These are phyloP conservation scores for Arion vulgaris DNA, from an alignment of 1,140 invertebrate species.

Conservation along the genomic window DNA sequence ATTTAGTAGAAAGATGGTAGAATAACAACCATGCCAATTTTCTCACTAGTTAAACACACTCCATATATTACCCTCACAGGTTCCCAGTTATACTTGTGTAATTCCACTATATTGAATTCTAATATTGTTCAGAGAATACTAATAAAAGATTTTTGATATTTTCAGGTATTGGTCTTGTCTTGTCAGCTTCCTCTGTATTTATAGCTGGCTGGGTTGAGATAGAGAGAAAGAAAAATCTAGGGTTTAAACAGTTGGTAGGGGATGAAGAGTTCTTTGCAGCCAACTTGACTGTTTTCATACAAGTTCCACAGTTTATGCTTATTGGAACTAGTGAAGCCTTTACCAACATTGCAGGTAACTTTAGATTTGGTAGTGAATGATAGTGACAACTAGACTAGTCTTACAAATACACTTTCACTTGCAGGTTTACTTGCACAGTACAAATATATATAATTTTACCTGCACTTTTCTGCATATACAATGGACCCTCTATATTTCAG, in stretches of 20 bases:
- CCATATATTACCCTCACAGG: no score
- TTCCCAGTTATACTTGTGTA: no score
- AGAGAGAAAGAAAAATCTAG: slow-evolving; percentile 62
- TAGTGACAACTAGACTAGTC: no score
- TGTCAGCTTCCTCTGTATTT: slow-evolving; percentile 70
- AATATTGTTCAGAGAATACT: no score
- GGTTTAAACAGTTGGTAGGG: slow-evolving; percentile 52
- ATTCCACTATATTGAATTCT: no score
- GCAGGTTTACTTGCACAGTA: no score
- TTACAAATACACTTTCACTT: no score
- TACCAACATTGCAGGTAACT: slow-evolving; percentile 68
- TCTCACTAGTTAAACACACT: no score
- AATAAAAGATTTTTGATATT: no score
- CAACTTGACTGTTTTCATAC: slow-evolving; percentile 64
- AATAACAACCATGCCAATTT: no score
- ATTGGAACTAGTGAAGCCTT: slow-evolving; percentile 75
- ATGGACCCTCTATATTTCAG: neutral
- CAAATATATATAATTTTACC: no score
- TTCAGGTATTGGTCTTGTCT: slow-evolving; percentile 71
- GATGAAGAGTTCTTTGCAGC: slow-evolving; percentile 56
- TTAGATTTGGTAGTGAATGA: neutral
- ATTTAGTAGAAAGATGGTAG: no score
- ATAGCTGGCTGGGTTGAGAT: slow-evolving; percentile 73
- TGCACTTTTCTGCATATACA: neutral
- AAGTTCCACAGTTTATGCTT: slow-evolving; percentile 74